Evolutionary conservation across 2,888 invertebrate species (phyloP).

Genomic region (Macrosoma leucophasiata): DNA sequence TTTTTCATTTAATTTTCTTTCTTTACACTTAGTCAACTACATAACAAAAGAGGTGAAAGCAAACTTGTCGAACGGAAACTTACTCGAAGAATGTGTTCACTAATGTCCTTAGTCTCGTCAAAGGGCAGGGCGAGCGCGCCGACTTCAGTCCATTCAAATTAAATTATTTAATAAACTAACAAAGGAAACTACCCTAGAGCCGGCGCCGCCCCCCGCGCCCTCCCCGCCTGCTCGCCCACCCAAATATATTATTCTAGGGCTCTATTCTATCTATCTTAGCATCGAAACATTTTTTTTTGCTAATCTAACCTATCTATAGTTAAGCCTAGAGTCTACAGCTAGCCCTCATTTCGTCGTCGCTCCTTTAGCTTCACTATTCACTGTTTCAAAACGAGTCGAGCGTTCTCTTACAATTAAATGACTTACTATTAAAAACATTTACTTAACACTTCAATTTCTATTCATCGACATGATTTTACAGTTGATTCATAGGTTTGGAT

Average conservation of each 20-base stretch:
- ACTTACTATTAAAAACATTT: conserved; percentile 70
- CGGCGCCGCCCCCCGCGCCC: conserved; percentile 43
- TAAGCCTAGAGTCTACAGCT: conserved; percentile 61
- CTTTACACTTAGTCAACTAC: conserved; percentile 73
- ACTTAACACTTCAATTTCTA: conserved; percentile 62
- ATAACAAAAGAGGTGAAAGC: conserved; percentile 75
- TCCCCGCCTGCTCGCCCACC: conserved; percentile 32
- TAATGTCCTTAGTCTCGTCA: conserved; percentile 53
- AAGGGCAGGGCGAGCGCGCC: conserved; percentile 40
- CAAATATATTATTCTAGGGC: conserved; percentile 63
- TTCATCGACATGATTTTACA: conserved; percentile 59
- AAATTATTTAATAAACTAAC: conserved; percentile 75
- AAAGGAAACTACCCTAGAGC: conserved; percentile 70
- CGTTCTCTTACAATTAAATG: conserved; percentile 63
- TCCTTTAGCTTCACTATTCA: conserved; percentile 52
- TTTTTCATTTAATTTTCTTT: conserved; percentile 67
- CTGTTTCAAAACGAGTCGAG: conserved; percentile 54
- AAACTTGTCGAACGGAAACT: conserved; percentile 71
- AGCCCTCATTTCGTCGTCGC: conserved; percentile 56
- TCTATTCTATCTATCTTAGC: conserved; percentile 70
- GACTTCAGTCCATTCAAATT: conserved; percentile 72
- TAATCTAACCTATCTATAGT: conserved; percentile 72
- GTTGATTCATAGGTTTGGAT: conserved; percentile 61
- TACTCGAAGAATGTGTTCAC: conserved; percentile 65
- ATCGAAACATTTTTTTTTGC: conserved; percentile 66